Evolutionary conservation across 2,113 vertebrate genomes (phyloP).

Genomic region (Centrocercus urophasianus): DNA sequence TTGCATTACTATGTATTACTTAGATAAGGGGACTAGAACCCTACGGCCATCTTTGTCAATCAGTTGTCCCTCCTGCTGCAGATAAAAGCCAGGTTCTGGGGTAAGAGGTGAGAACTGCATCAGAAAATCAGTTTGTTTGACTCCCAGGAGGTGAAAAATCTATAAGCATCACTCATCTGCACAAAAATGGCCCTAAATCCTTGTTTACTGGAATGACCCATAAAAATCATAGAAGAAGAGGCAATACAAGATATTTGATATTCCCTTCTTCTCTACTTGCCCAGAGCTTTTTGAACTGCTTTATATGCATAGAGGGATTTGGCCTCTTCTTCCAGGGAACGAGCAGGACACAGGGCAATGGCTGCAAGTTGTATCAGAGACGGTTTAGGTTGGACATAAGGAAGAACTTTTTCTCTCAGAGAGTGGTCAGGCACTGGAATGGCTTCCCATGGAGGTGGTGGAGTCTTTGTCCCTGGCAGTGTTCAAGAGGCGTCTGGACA

Average conservation of each 20-base stretch:
- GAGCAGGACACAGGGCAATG: too few relatives aligned
- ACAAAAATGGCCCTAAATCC: background rate
- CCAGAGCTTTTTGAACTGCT: background rate
- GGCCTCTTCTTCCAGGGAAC: too few relatives aligned
- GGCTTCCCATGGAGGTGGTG: too few relatives aligned
- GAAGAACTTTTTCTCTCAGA: too few relatives aligned
- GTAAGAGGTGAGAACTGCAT: background rate
- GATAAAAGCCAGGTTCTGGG: background rate
- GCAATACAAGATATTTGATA: background rate
- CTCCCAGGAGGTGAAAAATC: background rate
- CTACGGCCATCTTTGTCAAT: accelerated
- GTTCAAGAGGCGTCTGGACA: too few relatives aligned
- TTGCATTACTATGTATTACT: background rate
- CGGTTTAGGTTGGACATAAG: too few relatives aligned
- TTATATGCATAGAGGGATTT: background rate
- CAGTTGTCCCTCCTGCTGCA: background rate
- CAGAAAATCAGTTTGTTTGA: background rate
- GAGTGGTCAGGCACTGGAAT: too few relatives aligned
- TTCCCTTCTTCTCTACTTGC: background rate
- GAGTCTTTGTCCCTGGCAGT: too few relatives aligned
- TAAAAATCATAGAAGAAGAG: background rate
- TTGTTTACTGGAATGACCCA: background rate
- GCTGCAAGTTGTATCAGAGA: too few relatives aligned
- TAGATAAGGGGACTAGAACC: background rate
- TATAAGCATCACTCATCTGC: background rate